Evolutionary conservation across 2,797 vertebrate genomes (phyloP), one percentile per base, ranked within the genome.

Genomic region (Craterocephalus amniculus): DNA sequence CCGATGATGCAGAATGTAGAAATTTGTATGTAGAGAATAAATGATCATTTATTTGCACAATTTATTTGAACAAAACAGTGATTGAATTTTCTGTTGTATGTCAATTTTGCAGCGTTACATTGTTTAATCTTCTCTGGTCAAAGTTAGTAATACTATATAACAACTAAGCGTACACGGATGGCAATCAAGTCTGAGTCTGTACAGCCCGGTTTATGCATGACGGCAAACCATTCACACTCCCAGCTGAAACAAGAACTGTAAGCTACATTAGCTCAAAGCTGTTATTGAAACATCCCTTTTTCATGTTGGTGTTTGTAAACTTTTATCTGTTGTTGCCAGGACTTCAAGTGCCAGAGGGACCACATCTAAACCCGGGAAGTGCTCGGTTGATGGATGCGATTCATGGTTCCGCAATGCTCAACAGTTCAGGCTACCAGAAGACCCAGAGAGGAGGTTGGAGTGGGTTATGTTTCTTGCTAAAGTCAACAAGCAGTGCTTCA

Each of bases 391-490:
- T 45, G 40, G 40, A 20, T 45, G 40, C n/a, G 18, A 45, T 0
- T 20, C 40, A 9, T 0, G 7, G 40, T 45, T 6, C 40, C 18
- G 18, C 18, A 45, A 18, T 45, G 40, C 40, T 45, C 40, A 20
- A 2, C 40, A 45, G 18, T 45, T 45, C 18, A 45, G n/a, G 40
- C n/a, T 45, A 45, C 40, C 40, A 8, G 40, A 45, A 18, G 40
- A 45, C 40, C 40, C 40, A n/a, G 40, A 45, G 40, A 45, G 18
- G 40, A 45, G 40, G 0, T 76, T 74, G 56, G 66, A 75, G 43
- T 90, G 86, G 87, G 81, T 88, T 1, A 73, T 81, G 79, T 89
- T 88, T 54, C 16, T 89, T 0, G 61, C 78, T 8, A 45, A 45
- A 45, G 40, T n/a, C 40, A 45, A 45, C 40, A 45, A 45, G 14